These are phyloP conservation scores for Ciconia nigra DNA, from an alignment of 2,797 vertebrate genomes.

Conservation along the genomic window DNA sequence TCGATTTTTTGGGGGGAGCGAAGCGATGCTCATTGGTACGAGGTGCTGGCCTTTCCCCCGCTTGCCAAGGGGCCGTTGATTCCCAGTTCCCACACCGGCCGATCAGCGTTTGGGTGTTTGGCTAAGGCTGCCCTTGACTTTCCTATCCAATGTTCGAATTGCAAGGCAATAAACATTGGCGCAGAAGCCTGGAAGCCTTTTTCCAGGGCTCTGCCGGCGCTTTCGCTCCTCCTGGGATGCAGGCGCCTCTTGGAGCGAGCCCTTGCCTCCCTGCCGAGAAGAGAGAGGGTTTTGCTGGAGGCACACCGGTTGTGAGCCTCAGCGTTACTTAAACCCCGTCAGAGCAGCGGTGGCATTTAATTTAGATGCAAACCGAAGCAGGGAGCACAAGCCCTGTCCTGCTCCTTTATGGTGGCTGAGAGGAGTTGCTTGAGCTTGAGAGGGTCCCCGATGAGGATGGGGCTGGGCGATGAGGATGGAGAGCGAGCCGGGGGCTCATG, in stretches of 20 bases:
- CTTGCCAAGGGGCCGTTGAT: fast-evolving
- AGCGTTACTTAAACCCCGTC: neutral
- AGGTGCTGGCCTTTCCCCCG: neutral
- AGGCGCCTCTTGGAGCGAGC: fast-evolving
- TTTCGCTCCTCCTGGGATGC: neutral
- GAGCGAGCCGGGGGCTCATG: fast-evolving
- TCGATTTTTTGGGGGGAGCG: neutral
- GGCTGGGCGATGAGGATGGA: neutral
- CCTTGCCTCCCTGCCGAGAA: neutral
- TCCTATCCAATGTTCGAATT: neutral
- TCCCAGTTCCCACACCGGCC: neutral
- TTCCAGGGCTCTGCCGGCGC: too few species aligned
- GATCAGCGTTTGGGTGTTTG: neutral
- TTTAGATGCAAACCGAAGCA: neutral
- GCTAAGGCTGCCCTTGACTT: neutral
- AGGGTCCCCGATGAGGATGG: neutral
- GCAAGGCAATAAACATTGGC: neutral
- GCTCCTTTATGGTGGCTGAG: neutral
- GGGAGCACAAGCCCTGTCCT: neutral
- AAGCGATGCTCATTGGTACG: fast-evolving
- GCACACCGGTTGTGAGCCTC: neutral
- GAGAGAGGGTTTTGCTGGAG: neutral
- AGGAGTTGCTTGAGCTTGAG: neutral
- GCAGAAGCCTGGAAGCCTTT: neutral
- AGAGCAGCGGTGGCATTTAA: neutral